Conservation (phyloP, 2,113 vertebrate species). For the Colius striatus region DNA sequence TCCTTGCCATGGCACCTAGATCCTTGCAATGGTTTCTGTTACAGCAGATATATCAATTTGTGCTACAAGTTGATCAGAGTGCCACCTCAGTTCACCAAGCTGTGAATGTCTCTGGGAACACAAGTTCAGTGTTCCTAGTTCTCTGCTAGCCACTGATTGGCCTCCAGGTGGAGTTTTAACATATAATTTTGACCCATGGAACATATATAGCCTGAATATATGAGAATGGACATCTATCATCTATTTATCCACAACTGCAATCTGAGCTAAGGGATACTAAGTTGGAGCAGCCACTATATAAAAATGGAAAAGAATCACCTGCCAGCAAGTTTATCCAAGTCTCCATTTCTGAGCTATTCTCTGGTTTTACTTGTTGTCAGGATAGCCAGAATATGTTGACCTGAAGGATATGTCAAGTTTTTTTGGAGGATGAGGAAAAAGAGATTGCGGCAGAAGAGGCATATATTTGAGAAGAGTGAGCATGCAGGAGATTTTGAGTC, state of each 20-base stretch:
- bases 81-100: not conserved
- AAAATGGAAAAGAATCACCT: not conserved
- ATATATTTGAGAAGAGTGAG: not conserved
- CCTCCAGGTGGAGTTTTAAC: not conserved
- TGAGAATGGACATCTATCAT: not conserved
- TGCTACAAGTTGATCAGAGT: not conserved
- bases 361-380: not conserved
- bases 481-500: not conserved
- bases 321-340: not conserved
- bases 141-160: not conserved
- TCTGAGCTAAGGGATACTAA: not conserved
- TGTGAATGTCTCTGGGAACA: not conserved
- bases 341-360: not conserved
- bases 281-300: not conserved
- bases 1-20: rapidly evolving
- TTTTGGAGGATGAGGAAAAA: not conserved
- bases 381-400: not conserved
- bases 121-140: not conserved
- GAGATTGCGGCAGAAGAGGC: not conserved
- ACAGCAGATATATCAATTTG: not conserved
- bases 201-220: rapidly evolving
- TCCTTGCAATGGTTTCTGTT: not conserved
- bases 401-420: not conserved
- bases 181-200: not conserved
- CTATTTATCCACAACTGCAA: not conserved